Base-by-base conservation (phyloP, 2,113 vertebrate species). In the Helogale parvula region DNA sequence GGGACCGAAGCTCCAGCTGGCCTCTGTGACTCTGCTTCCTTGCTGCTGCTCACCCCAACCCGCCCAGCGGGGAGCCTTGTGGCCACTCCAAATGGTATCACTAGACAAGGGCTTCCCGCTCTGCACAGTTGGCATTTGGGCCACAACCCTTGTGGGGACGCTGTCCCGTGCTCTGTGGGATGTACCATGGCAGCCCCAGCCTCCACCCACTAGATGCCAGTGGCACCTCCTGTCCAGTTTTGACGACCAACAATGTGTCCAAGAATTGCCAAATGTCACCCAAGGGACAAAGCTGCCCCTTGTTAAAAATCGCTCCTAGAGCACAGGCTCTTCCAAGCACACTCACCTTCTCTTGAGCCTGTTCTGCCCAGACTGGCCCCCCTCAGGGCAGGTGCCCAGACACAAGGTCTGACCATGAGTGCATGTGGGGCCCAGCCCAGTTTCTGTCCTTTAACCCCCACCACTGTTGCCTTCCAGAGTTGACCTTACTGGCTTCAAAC, bases 401-500 rank as follows among this genome's bases (percentile, higher is more conserved):
- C 25, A 7, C 2, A 54, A 57, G 23, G 41, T 47, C 38, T 38
- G 17, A n/a, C 17, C 16, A 13, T 1, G 23, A 38, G 7, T 27
- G 31, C 14, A 2, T 72, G 27, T 71, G 17, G 15, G 52, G 45
- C 60, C 12, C 7, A 10, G 21, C 12, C 69, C 7, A 57, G 14
- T 17, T 25, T 52, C 16, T 2, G 3, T 17, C 80, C 68, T 38
- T 31, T 19, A 35, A 2, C 50, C 29, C 54, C 9, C 38, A 25
- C 31, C 27, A 38, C 16, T 1, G 5, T 7, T 47, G 50, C 31
- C 35, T 84, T 80, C 50, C 15, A 38, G 38, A 38, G 50, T 13
- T 98, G 96, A 97, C 97, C 88, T 97, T 12, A 92, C 35, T 71
- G 93, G 63, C 87, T 97, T 94, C 95, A 95, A 97, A 97, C 33